Evolutionary conservation across 1,140 invertebrate genomes (phyloP).

Genomic region (Bursaphelenchus mucronatus): DNA sequence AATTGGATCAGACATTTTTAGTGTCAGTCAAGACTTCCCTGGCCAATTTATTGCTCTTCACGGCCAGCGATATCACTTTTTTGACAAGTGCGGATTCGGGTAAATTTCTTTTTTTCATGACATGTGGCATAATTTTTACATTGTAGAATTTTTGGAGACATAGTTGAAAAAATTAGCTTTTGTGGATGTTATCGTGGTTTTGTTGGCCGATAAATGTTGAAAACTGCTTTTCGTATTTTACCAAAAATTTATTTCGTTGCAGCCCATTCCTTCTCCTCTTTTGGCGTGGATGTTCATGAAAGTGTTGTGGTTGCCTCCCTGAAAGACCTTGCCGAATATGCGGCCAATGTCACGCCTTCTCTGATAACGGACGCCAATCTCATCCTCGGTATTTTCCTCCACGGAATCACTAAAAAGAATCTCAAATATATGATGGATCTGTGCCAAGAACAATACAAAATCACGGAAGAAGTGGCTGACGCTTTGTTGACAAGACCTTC

Average conservation of each 20-base stretch:
- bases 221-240: neutral
- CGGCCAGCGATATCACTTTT: constrained; percentile 41
- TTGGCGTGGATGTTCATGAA: constrained; percentile 43
- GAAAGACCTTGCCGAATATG: constrained; percentile 26
- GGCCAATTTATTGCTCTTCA: constrained; percentile 34
- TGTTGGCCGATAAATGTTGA: neutral
- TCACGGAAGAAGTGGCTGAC: constrained; percentile 14
- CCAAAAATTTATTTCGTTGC: neutral
- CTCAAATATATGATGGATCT: constrained; percentile 41
- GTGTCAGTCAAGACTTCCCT: constrained; percentile 28
- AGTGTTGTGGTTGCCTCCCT: constrained; percentile 34
- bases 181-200: no score
- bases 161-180: no score
- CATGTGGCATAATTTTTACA: neutral
- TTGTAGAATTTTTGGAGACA: no score
- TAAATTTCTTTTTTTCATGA: neutral
- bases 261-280: constrained; percentile 23
- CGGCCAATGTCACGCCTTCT: no score
- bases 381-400: constrained; percentile 24
- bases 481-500: constrained; percentile 9
- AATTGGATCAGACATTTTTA: constrained; percentile 29
- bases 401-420: constrained; percentile 33
- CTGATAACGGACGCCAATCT: constrained; percentile 16
- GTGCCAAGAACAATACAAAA: constrained; percentile 41
- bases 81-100: constrained; percentile 27